These are phyloP conservation scores for Galerucella pusilla DNA, from an alignment of 2,888 invertebrate genomes.

Conservation along the genomic window DNA sequence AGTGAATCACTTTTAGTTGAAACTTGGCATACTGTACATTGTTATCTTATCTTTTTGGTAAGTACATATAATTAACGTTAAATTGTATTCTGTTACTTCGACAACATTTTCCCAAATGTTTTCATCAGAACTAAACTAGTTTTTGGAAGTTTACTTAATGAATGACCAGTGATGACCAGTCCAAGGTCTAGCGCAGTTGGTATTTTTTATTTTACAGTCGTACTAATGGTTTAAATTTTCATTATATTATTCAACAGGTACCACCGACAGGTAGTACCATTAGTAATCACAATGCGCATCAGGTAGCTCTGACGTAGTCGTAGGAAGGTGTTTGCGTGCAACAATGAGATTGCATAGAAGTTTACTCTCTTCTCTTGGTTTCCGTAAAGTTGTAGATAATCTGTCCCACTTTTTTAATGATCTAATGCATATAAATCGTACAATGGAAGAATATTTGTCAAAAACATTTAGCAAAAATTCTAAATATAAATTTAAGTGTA, in stretches of 20 bases:
- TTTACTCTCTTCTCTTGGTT: no score
- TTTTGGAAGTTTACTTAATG: constrained; percentile 2
- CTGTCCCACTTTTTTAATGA: no score
- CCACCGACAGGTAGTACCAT: constrained; percentile 17
- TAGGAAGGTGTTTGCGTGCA: neutral
- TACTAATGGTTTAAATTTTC: constrained; percentile 4
- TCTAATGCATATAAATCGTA: no score
- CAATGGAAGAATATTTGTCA: no score
- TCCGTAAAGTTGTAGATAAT: no score
- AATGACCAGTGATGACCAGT: constrained; percentile 4
- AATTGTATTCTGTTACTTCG: constrained; percentile 18
- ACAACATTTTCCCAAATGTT: constrained; percentile 3
- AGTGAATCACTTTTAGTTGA: constrained; percentile 38
- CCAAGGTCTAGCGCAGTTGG: constrained; percentile 21
- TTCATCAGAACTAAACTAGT: neutral
- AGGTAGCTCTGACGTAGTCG: constrained; percentile 8
- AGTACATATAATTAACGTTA: constrained; percentile 38
- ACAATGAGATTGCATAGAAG: neutral
- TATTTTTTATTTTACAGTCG: constrained; percentile 19
- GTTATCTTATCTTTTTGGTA: constrained; percentile 44
- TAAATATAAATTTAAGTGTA: no score
- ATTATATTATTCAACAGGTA: constrained; percentile 32
- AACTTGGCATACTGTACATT: constrained; percentile 12
- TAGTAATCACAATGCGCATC: constrained; percentile 4
- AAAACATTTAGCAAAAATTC: no score